Evolutionary conservation across 2,797 vertebrate species (phyloP), one percentile per base, ranked within the genome.

Genomic region (Saxicola maurus): DNA sequence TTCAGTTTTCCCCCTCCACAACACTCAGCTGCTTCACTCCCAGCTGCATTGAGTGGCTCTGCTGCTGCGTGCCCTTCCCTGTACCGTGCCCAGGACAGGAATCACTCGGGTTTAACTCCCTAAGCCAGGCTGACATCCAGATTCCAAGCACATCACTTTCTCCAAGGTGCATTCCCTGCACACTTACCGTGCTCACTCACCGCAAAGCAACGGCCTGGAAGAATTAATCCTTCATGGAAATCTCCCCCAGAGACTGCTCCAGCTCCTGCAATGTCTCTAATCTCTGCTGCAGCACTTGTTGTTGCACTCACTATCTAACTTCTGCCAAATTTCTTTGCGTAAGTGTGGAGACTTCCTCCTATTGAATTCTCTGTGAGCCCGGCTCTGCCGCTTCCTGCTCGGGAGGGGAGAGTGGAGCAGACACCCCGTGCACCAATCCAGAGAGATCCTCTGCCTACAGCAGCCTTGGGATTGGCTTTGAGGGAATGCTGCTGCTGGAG

Each of bases 311-410:
- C 95, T 79, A 84, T 90, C 90, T 94, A 72, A 79, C 83, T 86
- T 77, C 95, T 97, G 97, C 97, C 98, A 97, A 95, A 92, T 96
- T 92, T 96, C 96, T 97, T 92, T 97, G 95, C 96, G 96, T 97
- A 96, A 97, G 96, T 89, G 97, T 80, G 95, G 95, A 96, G 93
- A 97, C 96, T 98, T 98, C 98, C 98, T 98, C 96, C 98, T 97
- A 98, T 98, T 98, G 95, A 98, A 97, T 97, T 97, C 95, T 67
- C 88, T 23, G 60, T 57, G 95, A 95, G 97, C 90, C 88, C 46
- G 46, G 96, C 97, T 91, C 60, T 93, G 95, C 91, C 48, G 96
- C 95, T 98, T 98, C 98, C 98, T 98, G 97, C 96, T 94, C 89
- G 35, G 86, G 92, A 95, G 92, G 89, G 88, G 76, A 86, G 68